phyloP scores from a whole-genome alignment of 1,140 invertebrate genomes.

The Micrasema longulum region DNA sequence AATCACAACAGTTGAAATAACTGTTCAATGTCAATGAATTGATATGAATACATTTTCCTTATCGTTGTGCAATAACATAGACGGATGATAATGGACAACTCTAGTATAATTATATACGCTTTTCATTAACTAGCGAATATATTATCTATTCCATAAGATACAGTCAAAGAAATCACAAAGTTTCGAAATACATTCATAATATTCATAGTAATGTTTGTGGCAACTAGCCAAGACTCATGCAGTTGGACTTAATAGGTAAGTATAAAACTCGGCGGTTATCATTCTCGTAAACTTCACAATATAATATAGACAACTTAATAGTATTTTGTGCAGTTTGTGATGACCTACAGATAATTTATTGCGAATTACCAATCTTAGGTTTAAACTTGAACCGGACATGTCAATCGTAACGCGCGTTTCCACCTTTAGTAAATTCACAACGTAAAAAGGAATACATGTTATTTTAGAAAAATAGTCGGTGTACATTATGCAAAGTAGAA shows the following conservation, averaged over 20 bases:
- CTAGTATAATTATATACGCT: neutral
- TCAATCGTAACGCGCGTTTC: conserved; percentile 16
- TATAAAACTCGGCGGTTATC: neutral
- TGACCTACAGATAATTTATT: conserved; percentile 24
- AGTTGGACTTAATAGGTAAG: neutral
- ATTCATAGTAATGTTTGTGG: neutral
- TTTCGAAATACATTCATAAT: conserved; percentile 9
- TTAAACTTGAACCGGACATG: neutral
- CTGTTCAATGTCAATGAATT: too few species aligned
- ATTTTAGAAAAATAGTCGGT: conserved; percentile 19
- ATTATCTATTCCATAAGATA: conserved; percentile 26
- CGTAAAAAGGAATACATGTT: conserved; percentile 16
- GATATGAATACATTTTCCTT: neutral
- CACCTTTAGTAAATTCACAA: conserved; percentile 17
- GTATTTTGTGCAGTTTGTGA: conserved; percentile 17
- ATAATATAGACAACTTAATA: neutral
- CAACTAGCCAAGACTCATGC: neutral
- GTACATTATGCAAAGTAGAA: conserved; percentile 34
- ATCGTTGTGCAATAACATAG: conserved; percentile 14
- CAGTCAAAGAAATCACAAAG: conserved; percentile 33
- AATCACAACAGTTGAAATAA: too few species aligned
- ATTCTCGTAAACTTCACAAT: neutral
- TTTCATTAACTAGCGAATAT: conserved; percentile 12
- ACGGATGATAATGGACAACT: conserved; percentile 25
- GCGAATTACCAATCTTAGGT: conserved; percentile 19